Percentiles rank a stretch among this genome's conserved stretches.
phyloP scores from a whole-genome alignment of 2,888 invertebrate genomes.

The Sinodicranocentrus sp. region DNA sequence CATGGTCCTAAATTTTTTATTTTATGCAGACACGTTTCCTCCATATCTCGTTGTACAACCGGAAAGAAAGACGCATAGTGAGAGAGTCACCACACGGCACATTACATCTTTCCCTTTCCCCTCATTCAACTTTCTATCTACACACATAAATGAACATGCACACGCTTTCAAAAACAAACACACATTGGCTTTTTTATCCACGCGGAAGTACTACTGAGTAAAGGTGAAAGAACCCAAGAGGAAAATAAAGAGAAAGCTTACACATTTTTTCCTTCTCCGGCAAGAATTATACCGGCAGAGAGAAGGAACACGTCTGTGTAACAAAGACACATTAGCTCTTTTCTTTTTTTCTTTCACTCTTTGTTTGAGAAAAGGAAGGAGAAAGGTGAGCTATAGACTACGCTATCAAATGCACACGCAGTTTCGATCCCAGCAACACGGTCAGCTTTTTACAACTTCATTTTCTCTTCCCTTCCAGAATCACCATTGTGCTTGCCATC shows the following conservation, averaged over 20 bases:
- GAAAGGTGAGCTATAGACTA: slow-evolving; percentile 15
- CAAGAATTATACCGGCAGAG: neutral
- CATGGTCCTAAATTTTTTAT: slow-evolving; percentile 50
- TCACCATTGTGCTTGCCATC: neutral
- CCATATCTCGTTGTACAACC: slow-evolving; percentile 1
- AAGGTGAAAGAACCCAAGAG: slow-evolving; percentile 58
- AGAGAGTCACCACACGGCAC: neutral
- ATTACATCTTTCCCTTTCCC: neutral
- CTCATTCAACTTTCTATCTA: neutral
- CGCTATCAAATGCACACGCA: neutral
- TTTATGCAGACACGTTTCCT: slow-evolving; percentile 51
- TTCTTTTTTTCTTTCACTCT: neutral
- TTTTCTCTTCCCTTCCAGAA: neutral
- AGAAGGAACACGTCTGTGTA: neutral
- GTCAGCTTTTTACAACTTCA: slow-evolving; percentile 6
- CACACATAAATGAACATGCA: slow-evolving; percentile 14
- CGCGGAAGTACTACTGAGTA: slow-evolving; percentile 17
- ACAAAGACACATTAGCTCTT: slow-evolving; percentile 2
- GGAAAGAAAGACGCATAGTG: neutral
- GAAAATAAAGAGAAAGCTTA: slow-evolving; percentile 39
- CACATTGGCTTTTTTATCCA: neutral
- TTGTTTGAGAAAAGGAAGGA: slow-evolving; percentile 8
- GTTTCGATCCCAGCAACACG: neutral
- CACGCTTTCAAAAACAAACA: neutral
- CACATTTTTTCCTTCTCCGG: neutral